These are phyloP conservation scores for Eupithecia exiguata DNA, from an alignment of 2,888 invertebrate genomes.

Conservation along the genomic window DNA sequence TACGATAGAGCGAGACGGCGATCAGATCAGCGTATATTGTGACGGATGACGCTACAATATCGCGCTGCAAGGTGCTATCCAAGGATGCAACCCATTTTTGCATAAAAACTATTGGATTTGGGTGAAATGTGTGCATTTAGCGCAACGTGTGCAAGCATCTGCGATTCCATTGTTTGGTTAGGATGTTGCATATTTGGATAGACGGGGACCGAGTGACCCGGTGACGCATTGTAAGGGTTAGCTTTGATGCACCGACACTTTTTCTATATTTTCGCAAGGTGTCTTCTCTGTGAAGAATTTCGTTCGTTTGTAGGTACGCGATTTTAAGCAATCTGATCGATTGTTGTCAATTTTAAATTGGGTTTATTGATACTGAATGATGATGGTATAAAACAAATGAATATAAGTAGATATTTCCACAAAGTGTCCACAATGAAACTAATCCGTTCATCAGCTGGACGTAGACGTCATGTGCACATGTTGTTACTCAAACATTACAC, in stretches of 20 bases:
- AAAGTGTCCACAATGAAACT: slow-evolving; percentile 12
- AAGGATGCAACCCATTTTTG: slow-evolving; percentile 79
- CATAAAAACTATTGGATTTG: slow-evolving; percentile 67
- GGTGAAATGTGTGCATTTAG: slow-evolving; percentile 66
- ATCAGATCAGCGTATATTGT: slow-evolving; percentile 72
- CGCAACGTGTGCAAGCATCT: slow-evolving; percentile 77
- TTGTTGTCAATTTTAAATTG: background rate
- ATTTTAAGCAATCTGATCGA: background rate
- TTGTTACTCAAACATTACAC: slow-evolving; percentile 47
- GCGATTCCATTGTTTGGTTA: slow-evolving; percentile 75
- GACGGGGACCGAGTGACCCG: slow-evolving; percentile 59
- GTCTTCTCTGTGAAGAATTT: slow-evolving; percentile 27
- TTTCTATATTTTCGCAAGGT: slow-evolving; percentile 48
- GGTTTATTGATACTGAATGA: background rate
- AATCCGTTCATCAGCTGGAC: slow-evolving; percentile 42
- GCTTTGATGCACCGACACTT: slow-evolving; percentile 63
- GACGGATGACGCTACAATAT: slow-evolving; percentile 67
- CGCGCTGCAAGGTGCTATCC: slow-evolving; percentile 74
- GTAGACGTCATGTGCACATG: slow-evolving; percentile 39
- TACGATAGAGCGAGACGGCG: slow-evolving; percentile 55
- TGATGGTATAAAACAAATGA: background rate
- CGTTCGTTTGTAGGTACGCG: too few relatives aligned
- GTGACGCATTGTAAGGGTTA: slow-evolving; percentile 65
- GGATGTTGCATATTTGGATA: slow-evolving; percentile 65
- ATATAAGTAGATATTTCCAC: slow-evolving; percentile 9